Percentiles rank a stretch among this genome's conserved stretches.
These are phyloP conservation scores for Dicyrtoma fusca DNA, from an alignment of 2,888 invertebrate genomes.

Conservation along the genomic window DNA sequence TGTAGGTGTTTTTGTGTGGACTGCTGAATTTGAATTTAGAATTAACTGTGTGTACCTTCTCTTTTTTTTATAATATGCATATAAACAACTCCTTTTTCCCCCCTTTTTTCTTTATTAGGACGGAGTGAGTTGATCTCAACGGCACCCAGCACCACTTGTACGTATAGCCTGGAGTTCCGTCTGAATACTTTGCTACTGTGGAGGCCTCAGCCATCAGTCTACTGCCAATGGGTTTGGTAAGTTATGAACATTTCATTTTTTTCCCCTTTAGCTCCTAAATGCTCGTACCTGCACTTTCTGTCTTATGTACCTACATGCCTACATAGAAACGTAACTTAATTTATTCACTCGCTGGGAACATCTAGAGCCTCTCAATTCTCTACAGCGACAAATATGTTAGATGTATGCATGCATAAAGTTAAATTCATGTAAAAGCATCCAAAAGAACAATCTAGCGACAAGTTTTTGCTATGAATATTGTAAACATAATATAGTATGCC, in stretches of 20 bases:
- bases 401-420: no score
- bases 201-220: slow-evolving; percentile 55
- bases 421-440: no score
- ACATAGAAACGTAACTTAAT: not conserved
- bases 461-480: no score
- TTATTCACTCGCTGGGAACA: not conserved
- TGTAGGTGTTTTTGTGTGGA: no score
- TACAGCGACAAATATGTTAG: no score
- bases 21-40: no score
- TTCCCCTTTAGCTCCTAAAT: not conserved
- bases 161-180: slow-evolving; percentile 34
- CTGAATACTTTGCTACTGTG: slow-evolving; percentile 50
- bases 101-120: slow-evolving; percentile 7
- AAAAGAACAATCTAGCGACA: no score
- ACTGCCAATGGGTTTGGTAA: slow-evolving; percentile 57
- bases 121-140: slow-evolving; percentile 32
- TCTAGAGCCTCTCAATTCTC: no score
- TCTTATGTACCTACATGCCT: not conserved
- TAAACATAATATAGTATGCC: no score
- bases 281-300: not conserved
- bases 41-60: no score
- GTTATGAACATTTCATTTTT: slow-evolving; percentile 29
- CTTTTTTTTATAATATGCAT: no score
- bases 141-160: slow-evolving; percentile 25
- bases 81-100: not conserved